phyloP scores from a whole-genome alignment of 1,140 invertebrate species.

The Trinorchestia longiramus region DNA sequence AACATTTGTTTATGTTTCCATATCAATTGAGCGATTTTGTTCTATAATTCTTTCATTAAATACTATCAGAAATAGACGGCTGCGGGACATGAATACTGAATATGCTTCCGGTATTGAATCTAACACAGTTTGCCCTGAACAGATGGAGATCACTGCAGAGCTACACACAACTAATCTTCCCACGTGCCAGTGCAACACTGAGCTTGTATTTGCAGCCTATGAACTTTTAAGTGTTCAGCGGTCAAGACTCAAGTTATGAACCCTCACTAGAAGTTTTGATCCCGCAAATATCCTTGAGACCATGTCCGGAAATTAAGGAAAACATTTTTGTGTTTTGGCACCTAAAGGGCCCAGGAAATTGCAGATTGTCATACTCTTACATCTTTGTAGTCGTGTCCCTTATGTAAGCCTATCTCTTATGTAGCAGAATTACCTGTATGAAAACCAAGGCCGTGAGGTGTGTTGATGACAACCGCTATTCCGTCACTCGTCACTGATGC shows the following conservation, averaged over 20 bases:
- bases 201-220: not conserved
- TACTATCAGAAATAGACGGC: not conserved
- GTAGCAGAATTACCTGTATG: too few relatives aligned
- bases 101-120: not conserved
- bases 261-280: not conserved
- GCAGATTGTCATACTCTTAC: too few relatives aligned
- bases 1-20: too few relatives aligned
- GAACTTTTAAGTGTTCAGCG: not conserved
- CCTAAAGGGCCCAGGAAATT: not conserved
- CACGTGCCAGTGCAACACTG: not conserved
- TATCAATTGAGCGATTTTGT: too few relatives aligned
- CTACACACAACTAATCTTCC: not conserved
- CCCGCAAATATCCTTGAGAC: not conserved
- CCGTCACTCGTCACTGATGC: too few relatives aligned
- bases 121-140: not conserved
- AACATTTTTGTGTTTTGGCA: not conserved
- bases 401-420: too few relatives aligned
- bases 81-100: not conserved
- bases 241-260: not conserved
- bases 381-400: too few relatives aligned
- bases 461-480: too few relatives aligned
- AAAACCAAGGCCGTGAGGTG: too few relatives aligned
- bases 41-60: too few relatives aligned
- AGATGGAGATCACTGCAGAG: not conserved
- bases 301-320: not conserved